Percentiles rank a stretch among this genome's conserved stretches.
Conservation (phyloP, 2,113 vertebrate species). For the Tursiops truncatus region DNA sequence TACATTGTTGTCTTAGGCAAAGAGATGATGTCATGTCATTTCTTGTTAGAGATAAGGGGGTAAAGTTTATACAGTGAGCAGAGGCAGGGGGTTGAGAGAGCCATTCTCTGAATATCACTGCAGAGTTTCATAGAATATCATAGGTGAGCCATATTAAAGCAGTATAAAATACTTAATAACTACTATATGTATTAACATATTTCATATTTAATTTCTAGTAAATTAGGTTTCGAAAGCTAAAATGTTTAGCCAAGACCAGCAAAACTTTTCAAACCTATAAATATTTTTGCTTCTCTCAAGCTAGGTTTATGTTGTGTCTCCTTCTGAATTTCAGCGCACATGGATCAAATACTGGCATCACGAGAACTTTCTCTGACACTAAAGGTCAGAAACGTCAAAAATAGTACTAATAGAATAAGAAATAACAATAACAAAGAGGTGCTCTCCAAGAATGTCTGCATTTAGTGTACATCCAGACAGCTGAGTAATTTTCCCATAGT, state of each 20-base stretch:
- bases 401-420: not conserved
- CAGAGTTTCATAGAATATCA: not conserved
- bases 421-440: not conserved
- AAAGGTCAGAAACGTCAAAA: conserved; percentile 46
- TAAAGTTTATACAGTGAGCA: not conserved
- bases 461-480: not conserved
- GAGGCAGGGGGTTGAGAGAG: not conserved
- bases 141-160: not conserved
- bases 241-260: not conserved
- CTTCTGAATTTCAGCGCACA: not conserved
- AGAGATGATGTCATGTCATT: conserved; percentile 39
- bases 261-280: not conserved
- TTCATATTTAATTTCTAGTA: not conserved
- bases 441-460: not conserved
- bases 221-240: not conserved
- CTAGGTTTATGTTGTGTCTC: not conserved
- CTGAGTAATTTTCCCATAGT: not conserved
- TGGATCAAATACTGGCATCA: conserved; percentile 4
- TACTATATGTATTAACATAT: not conserved
- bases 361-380: not conserved
- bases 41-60: not conserved
- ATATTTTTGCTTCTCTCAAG: not conserved
- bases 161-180: not conserved
- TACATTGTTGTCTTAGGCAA: not conserved
- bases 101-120: not conserved